phyloP scores from a whole-genome alignment of 2,888 invertebrate genomes.

The Nesidiocoris tenuis region DNA sequence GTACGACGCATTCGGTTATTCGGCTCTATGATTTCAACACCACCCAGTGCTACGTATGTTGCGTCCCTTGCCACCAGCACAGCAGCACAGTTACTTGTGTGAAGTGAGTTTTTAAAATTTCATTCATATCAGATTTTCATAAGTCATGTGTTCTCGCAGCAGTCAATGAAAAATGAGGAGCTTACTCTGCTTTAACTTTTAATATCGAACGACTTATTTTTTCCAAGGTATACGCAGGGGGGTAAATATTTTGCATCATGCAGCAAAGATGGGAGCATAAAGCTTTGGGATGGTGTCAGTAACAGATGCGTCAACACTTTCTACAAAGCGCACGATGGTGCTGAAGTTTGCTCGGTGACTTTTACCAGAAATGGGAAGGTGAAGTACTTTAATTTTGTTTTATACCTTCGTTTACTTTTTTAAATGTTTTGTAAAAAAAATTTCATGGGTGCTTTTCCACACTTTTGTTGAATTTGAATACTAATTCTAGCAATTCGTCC shows the following conservation, averaged over 20 bases:
- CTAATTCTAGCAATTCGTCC: too few species aligned
- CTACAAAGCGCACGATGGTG: constrained; percentile 88
- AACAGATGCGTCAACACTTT: constrained; percentile 91
- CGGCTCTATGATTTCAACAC: constrained; percentile 94
- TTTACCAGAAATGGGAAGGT: constrained; percentile 97
- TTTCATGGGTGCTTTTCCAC: too few species aligned
- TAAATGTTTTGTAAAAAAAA: too few species aligned
- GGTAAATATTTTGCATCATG: constrained; percentile 78
- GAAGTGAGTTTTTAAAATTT: constrained; percentile 59
- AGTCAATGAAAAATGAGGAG: too few species aligned
- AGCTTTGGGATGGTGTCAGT: constrained; percentile 96
- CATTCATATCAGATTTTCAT: too few species aligned
- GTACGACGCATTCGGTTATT: constrained; percentile 86
- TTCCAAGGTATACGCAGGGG: constrained; percentile 65
- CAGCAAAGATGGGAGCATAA: constrained; percentile 89
- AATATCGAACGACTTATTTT: too few species aligned
- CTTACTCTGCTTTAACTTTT: too few species aligned
- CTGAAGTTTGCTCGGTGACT: constrained; percentile 88
- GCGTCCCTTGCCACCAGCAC: constrained; percentile 83
- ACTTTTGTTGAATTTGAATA: too few species aligned
- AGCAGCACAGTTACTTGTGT: constrained; percentile 73
- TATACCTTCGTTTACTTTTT: neutral
- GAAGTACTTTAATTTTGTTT: constrained; percentile 5
- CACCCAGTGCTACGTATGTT: constrained; percentile 91
- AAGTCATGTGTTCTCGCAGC: too few species aligned